phyloP scores from a whole-genome alignment of 2,888 invertebrate species.

The Salticus scenicus region DNA sequence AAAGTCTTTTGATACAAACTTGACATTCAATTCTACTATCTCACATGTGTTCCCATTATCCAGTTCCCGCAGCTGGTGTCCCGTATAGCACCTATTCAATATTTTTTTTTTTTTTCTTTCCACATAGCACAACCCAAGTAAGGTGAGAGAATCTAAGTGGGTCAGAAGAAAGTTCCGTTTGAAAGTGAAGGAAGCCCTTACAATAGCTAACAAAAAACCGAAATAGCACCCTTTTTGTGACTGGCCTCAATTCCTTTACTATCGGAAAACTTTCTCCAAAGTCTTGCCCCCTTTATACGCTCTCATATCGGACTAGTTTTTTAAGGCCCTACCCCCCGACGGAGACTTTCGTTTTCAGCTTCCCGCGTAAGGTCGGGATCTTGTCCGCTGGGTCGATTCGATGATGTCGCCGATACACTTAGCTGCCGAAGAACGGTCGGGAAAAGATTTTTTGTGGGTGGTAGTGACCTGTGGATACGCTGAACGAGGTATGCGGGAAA shows the following conservation, averaged over 20 bases:
- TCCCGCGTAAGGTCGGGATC: conserved; percentile 21
- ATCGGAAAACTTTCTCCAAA: conserved; percentile 47
- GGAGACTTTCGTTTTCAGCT: conserved; percentile 55
- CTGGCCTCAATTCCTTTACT: conserved; percentile 63
- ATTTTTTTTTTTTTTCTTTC: not conserved
- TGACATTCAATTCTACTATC: conserved; percentile 54
- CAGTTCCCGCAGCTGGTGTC: conserved; percentile 37
- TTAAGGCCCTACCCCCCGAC: conserved; percentile 42
- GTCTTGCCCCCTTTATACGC: conserved; percentile 1
- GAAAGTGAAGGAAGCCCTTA: conserved; percentile 61
- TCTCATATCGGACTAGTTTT: conserved; percentile 24
- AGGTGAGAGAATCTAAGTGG: conserved; percentile 57
- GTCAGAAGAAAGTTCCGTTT: conserved; percentile 67
- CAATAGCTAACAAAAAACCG: conserved; percentile 15
- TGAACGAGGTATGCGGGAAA: not conserved
- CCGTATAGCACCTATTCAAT: conserved; percentile 45
- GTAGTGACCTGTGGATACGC: not conserved
- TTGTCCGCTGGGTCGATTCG: conserved; percentile 4
- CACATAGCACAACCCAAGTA: conserved; percentile 11
- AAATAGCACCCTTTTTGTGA: conserved; percentile 46
- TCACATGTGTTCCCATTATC: conserved; percentile 49
- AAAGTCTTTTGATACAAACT: conserved; percentile 40
- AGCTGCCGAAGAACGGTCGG: not conserved
- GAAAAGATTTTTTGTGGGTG: not conserved
- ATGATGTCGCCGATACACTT: not conserved